Conservation (phyloP, 2,888 invertebrate genomes). For the Doris montereyensis region DNA sequence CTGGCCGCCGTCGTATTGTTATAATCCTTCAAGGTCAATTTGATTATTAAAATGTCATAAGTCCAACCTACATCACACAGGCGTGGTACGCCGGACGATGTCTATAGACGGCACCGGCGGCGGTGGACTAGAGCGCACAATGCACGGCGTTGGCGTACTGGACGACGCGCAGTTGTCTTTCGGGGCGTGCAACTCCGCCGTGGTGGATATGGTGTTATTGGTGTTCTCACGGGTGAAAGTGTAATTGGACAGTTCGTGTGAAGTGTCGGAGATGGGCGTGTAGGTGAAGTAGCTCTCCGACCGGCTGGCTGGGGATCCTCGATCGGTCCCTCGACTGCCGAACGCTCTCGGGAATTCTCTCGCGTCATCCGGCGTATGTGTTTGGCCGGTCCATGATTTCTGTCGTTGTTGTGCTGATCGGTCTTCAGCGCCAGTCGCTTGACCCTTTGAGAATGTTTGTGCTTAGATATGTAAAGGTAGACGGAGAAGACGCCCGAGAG, state of each 20-base stretch:
- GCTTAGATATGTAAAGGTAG: slow-evolving; percentile 71
- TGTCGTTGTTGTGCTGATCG: slow-evolving; percentile 46
- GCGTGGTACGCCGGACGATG: slow-evolving; percentile 59
- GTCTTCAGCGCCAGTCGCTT: slow-evolving; percentile 62
- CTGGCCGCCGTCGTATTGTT: too few relatives aligned
- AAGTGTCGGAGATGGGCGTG: slow-evolving; percentile 71
- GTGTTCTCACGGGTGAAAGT: slow-evolving; percentile 65
- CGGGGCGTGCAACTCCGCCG: slow-evolving; percentile 64
- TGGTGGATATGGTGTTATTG: slow-evolving; percentile 68
- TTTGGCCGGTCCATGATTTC: slow-evolving; percentile 43
- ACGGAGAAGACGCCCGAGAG: slow-evolving; percentile 72
- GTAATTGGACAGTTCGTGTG: slow-evolving; percentile 71
- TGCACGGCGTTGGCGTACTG: slow-evolving; percentile 12
- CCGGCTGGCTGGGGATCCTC: slow-evolving; percentile 65
- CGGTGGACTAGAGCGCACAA: slow-evolving; percentile 37
- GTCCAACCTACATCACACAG: slow-evolving; percentile 57
- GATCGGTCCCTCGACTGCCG: slow-evolving; percentile 65
- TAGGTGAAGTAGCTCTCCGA: slow-evolving; percentile 71
- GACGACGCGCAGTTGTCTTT: not conserved
- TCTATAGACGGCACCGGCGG: slow-evolving; percentile 55
- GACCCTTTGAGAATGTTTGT: slow-evolving; percentile 70
- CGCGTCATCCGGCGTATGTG: slow-evolving; percentile 53
- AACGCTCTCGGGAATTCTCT: slow-evolving; percentile 62
- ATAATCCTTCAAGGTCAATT: too few relatives aligned
- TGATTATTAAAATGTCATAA: too few relatives aligned